These are phyloP conservation scores for Paelopatides confundens DNA, from an alignment of 53 echinoderm and acorn worm genomes.

Conservation along the genomic window DNA sequence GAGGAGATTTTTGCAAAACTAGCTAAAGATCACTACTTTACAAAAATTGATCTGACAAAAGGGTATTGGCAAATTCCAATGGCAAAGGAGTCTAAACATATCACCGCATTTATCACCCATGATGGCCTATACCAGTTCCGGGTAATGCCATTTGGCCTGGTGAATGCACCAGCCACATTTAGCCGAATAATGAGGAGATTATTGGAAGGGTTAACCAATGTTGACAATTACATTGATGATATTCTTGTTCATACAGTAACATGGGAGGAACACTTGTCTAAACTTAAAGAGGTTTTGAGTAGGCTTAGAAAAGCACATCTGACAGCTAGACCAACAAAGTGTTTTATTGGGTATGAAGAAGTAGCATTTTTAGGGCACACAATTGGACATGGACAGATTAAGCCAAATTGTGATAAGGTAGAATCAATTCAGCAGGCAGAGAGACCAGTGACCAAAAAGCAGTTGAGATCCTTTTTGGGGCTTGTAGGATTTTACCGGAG, in stretches of 20 bases:
- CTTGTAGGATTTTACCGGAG: too few relatives aligned
- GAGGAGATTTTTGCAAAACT: neutral
- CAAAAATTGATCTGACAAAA: neutral
- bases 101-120: neutral
- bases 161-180: constrained; percentile 24
- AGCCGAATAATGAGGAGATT: constrained; percentile 56
- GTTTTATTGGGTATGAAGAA: too few relatives aligned
- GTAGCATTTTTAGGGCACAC: too few relatives aligned
- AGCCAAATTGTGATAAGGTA: too few relatives aligned
- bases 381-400: too few relatives aligned
- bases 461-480: too few relatives aligned
- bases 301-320: constrained; percentile 39
- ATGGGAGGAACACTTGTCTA: constrained; percentile 60
- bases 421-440: too few relatives aligned
- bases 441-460: too few relatives aligned
- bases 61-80: neutral
- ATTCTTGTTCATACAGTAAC: too few relatives aligned
- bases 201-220: constrained; percentile 4
- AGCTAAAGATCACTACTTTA: neutral
- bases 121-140: neutral
- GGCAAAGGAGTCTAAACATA: neutral
- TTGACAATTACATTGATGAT: too few relatives aligned
- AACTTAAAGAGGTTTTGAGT: constrained; percentile 40
- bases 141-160: constrained; percentile 7
- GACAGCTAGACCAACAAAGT: constrained; percentile 44